Base-by-base conservation (phyloP, 2,888 invertebrate species). In the Dynastes hyllus region DNA sequence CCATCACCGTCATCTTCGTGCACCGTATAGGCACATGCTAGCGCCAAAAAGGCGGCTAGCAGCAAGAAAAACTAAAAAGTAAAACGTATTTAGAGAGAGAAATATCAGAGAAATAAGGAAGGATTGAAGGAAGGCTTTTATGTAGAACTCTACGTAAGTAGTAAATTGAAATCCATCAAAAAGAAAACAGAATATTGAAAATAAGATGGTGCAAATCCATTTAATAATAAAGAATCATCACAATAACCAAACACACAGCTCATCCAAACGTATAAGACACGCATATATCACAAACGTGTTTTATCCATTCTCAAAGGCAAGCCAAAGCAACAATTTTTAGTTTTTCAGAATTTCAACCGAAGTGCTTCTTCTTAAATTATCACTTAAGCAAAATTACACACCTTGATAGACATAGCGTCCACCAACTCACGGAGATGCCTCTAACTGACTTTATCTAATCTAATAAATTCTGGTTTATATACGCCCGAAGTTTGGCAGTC, bases 21-120 rank as follows among this genome's bases (percentile, higher is more conserved):
- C 27, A 78, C 78, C 29, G 71, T 71, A 51, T 78, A 78, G 61
- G 78, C 78, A 32, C 65, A 71, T 50, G 73, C 71, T 71, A 78
- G 71, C 78, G 71, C 71, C 71, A 73, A 13, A 27, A 65, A 50
- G 51, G 71, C 70, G 73, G 16, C 70, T 51, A 78, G 53, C 65
- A 70, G 16, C 37, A 78, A 4, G 16, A 78, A 32, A 37, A 78
- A 71, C 78, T 78, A 65, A 27, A 78, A 78, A 61, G 45, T 9
- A 45, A 9, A 9, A 32, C 4, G 2, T 32, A 32, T 4, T 22
- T 2, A 32, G 4, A 32, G 4, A 32, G 2, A 32, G 45, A 45
- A 8, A 9, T 71, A 55, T 22, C 51, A 70, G 8, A 51, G 11
- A 53, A 70, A 29, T 70, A 51, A 70, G 6, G 13, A 66, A 66